Evolutionary conservation across 2,888 invertebrate species (phyloP), one percentile per base, ranked within the genome.

Genomic region (Lochmaea crataegi): DNA sequence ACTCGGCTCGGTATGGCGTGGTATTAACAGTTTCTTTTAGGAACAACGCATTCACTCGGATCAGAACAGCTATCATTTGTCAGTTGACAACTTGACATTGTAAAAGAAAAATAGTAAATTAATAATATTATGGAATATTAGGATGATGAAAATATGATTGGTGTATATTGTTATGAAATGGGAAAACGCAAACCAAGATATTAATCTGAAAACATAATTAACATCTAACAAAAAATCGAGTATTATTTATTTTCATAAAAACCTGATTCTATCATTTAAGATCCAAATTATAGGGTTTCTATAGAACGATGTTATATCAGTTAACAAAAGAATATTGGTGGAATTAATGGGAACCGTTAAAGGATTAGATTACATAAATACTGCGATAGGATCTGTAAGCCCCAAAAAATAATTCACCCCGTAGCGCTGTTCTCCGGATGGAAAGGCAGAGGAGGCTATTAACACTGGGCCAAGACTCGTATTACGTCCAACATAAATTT

Each of bases 291-390:
- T n/a, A 48, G 7, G 6, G 57, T 57, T n/a, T 38, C 32, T 38
- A 2, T 38, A 38, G 6, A 5, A 38, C 0, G 7, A 32, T 32
- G 32, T 57, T 11, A 16, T 26, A 57, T 57, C 57, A 22, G 57
- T 57, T 12, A 57, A 14, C 57, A 57, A 26, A 22, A 57, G 26
- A 57, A 57, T 14, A 14, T 14, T 14, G 6, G 22, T 12, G 14
- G 26, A 22, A 57, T 26, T 57, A 57, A 57, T 57, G 57, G 26
- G 57, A 26, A 26, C 14, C 57, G 22, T 22, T 26, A 57, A 57
- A 57, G 57, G 57, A 57, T 57, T 57, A 57, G 57, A 57, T 57
- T 57, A 14, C n/a, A 57, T 57, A 57, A 57, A 57, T 57, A 57
- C 57, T 26, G 22, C 18, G 57, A 57, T 57, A 57, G 57, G 26